Evolutionary conservation across 1,140 invertebrate genomes (phyloP).

Genomic region (Macrocentrus cingulum): DNA sequence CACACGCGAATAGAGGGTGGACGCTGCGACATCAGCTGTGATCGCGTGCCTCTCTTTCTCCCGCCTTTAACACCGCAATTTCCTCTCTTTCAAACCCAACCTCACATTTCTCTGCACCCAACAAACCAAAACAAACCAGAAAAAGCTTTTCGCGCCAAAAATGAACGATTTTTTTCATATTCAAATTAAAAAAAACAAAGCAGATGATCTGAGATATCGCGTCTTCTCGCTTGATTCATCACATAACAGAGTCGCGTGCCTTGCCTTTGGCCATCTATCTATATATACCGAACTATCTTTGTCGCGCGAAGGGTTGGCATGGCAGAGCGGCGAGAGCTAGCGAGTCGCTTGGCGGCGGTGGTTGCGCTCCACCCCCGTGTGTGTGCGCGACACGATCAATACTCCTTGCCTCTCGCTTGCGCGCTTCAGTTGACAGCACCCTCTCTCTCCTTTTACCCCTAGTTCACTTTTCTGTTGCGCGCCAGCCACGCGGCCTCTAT

Average conservation of each 20-base stretch:
- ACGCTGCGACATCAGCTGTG: too few species aligned
- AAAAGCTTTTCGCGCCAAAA: too few species aligned
- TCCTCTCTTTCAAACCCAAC: too few species aligned
- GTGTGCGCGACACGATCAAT: slow-evolving; percentile 57
- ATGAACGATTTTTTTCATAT: too few species aligned
- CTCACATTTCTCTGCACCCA: too few species aligned
- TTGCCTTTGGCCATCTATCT: slow-evolving; percentile 7
- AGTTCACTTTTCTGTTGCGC: slow-evolving; percentile 26
- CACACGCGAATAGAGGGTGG: too few species aligned
- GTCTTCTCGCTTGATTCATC: slow-evolving; percentile 11
- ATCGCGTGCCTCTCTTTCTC: too few species aligned
- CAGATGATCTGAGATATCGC: slow-evolving; percentile 19
- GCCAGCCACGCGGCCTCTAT: neutral
- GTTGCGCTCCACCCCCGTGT: slow-evolving; percentile 55
- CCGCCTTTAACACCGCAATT: too few species aligned
- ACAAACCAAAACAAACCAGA: too few species aligned
- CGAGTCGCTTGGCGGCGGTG: slow-evolving; percentile 51
- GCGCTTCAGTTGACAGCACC: too few species aligned
- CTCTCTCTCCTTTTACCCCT: slow-evolving; percentile 17
- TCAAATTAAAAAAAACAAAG: slow-evolving; percentile 5
- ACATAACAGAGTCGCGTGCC: slow-evolving; percentile 9
- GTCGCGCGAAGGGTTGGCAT: slow-evolving; percentile 33
- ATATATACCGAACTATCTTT: neutral
- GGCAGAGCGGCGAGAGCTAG: slow-evolving; percentile 36
- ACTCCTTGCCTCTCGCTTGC: slow-evolving; percentile 44